Conservation (phyloP, 2,113 vertebrate species). For the Seriola aureovittata region DNA sequence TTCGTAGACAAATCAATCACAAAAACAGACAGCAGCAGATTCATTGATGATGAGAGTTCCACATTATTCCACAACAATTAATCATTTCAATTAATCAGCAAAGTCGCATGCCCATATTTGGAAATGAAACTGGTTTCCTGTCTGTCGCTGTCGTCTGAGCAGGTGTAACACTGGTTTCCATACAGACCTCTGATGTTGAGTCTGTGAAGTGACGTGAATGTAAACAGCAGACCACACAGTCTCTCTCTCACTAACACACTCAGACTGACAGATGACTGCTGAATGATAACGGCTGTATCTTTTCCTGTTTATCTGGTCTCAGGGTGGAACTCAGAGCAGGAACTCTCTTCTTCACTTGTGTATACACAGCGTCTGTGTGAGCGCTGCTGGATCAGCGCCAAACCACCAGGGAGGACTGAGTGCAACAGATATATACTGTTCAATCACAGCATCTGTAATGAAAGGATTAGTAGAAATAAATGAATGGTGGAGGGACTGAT, state of each 20-base stretch:
- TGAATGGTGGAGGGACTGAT: too few species aligned
- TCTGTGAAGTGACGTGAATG: background rate
- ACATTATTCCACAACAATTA: too few species aligned
- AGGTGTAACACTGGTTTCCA: background rate
- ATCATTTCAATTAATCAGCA: background rate
- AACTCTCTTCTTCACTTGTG: background rate
- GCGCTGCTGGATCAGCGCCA: background rate
- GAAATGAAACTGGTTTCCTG: background rate
- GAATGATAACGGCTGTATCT: background rate
- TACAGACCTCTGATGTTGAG: background rate
- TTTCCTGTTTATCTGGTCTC: constrained; percentile 56
- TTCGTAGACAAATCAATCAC: too few species aligned
- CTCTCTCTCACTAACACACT: background rate
- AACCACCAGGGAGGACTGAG: background rate
- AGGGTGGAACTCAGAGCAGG: constrained; percentile 7
- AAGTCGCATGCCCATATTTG: background rate
- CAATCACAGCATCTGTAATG: too few species aligned
- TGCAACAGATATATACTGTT: too few species aligned
- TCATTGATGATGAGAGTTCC: too few species aligned
- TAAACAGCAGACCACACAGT: constrained; percentile 20
- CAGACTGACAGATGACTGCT: background rate
- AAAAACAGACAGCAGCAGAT: too few species aligned
- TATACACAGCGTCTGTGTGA: background rate
- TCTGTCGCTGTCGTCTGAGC: background rate
- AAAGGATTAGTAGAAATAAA: too few species aligned